Evolutionary conservation across 2,113 vertebrate genomes (phyloP).

Genomic region (Stegostoma tigrinum): DNA sequence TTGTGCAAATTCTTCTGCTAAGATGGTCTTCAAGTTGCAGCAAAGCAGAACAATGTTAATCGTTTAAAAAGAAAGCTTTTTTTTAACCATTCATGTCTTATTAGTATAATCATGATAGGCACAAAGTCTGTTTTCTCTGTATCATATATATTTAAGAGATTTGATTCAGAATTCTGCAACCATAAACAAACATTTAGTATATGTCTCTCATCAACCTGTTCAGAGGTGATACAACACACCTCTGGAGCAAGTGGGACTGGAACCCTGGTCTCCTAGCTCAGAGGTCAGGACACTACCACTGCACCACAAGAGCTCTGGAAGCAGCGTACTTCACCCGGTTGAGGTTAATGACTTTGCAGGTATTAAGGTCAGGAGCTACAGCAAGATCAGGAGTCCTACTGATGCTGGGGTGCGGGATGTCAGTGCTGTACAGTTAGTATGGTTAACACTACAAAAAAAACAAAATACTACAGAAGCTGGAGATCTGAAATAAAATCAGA

Average conservation of each 20-base stretch:
- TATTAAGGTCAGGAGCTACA: background rate
- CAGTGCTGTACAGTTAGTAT: background rate
- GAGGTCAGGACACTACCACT: no score
- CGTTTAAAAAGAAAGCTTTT: background rate
- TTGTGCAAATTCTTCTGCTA: conserved; percentile 11
- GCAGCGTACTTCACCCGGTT: no score
- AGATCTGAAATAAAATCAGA: no score
- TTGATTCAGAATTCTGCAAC: background rate
- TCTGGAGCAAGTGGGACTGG: no score
- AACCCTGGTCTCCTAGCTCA: no score
- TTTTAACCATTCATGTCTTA: no score
- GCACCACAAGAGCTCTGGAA: no score
- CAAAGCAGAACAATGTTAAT: background rate
- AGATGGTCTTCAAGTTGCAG: background rate
- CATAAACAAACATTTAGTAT: background rate
- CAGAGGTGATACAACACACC: no score
- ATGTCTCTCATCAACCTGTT: no score
- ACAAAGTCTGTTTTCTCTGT: background rate
- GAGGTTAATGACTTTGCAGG: background rate
- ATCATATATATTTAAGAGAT: background rate
- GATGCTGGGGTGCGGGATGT: background rate
- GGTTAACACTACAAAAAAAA: background rate
- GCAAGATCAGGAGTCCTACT: background rate
- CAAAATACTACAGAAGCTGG: no score
- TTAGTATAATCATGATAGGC: background rate